Conservation (phyloP, 2,797 vertebrate genomes). For the Pseudopleuronectes americanus region DNA sequence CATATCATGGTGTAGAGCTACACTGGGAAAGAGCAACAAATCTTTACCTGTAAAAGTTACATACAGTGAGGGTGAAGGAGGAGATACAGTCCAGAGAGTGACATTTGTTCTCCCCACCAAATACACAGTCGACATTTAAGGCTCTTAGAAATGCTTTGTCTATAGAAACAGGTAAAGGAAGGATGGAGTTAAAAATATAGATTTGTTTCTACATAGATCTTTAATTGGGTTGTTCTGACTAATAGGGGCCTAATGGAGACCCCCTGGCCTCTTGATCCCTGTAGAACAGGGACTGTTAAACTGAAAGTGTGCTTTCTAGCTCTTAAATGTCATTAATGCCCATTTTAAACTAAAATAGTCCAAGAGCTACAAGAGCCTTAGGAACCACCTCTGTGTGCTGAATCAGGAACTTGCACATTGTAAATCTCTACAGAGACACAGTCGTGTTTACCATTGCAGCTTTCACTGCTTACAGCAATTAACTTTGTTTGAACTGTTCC, state of each 20-base stretch:
- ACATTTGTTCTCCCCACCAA: too few species aligned
- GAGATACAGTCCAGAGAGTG: neutral
- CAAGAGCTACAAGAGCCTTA: neutral
- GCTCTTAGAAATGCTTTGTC: neutral
- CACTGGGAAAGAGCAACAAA: neutral
- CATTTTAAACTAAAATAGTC: neutral
- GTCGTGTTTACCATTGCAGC: neutral
- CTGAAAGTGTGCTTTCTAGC: neutral
- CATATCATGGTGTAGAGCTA: neutral
- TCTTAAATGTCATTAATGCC: neutral
- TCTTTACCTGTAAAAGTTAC: neutral
- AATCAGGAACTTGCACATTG: neutral
- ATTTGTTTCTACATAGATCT: neutral
- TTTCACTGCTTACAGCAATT: neutral
- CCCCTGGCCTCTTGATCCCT: neutral
- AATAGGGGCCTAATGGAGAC: neutral
- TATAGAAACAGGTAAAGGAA: too few species aligned
- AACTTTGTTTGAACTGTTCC: neutral
- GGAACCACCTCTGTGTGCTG: neutral
- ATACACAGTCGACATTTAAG: neutral
- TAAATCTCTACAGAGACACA: neutral
- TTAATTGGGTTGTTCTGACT: neutral
- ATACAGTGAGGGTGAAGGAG: neutral
- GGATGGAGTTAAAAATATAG: neutral
- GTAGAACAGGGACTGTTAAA: neutral